Evolutionary conservation across 2,888 invertebrate species (phyloP), one percentile per base, ranked within the genome.

Genomic region (Polylopha cassiicola): DNA sequence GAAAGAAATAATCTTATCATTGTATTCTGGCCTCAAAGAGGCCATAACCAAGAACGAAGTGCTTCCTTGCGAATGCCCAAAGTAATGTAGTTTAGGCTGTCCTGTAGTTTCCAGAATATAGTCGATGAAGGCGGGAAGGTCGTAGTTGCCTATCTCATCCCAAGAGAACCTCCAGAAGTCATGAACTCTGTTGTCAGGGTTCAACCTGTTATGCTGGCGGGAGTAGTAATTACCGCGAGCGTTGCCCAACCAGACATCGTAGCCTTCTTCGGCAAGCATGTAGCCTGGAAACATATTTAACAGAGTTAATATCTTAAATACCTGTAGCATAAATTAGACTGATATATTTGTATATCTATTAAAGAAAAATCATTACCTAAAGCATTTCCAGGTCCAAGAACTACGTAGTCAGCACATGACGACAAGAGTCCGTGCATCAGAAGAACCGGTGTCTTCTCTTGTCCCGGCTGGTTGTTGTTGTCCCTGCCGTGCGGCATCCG

Each of bases 71-170:
- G 89, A 90, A 58, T 91, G 90, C 0, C 90, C 91, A 3, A 89
- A 60, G 61, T 89, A 91, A 46, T 80, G 78, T 1, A 92, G 34
- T 28, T 87, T 70, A 3, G 73, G 37, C 26, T 82, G 71, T 0
- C 77, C 72, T 0, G 89, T 89, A 2, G 46, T 33, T 2, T 51
- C 30, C 4, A 84, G 37, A 4, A 89, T 76, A 53, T 87, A 81
- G 55, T 92, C 88, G 8, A 92, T 84, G 67, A 86, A 87, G 0
- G 90, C 88, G 3, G 91, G 89, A 2, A 92, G 47, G 61, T 93
- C 92, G 50, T 82, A 81, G 7, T 63, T 48, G 0, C 89, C 91
- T 70, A 91, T 89, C 53, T 92, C 89, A 54, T 91, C 87, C 84
- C 87, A 91, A 46, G 89, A 89, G 57, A 45, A 68, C 4, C 44